Evolutionary conservation across 2,888 invertebrate species (phyloP), one percentile per base, ranked within the genome.

Genomic region (Drosophila acutilabella): DNA sequence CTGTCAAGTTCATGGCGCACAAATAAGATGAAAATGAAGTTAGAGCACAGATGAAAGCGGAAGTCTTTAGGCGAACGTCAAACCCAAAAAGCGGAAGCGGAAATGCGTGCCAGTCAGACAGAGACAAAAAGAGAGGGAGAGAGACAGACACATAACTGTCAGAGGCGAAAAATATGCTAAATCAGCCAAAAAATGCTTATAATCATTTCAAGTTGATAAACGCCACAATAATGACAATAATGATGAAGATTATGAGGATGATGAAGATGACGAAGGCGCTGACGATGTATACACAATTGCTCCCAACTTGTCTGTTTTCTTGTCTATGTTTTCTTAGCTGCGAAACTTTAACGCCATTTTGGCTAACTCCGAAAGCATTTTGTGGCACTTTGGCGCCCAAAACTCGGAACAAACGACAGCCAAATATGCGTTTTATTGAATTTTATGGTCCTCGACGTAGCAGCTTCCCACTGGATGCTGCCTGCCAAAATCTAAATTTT

Each of bases 371-470:
- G 61, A 56, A 71, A 74, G 44, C 50, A 50, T 86, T 88, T 85
- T 86, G 87, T 83, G 81, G 87, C 76, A 69, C 89, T 82, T 89
- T 88, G 89, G 89, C 87, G 88, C 78, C 73, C 88, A 86, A 80
- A 80, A 78, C 74, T 87, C 81, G 81, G 84, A 89, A 80, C 81
- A 83, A 89, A 81, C 86, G 81, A 78, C 76, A 76, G 75, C 80
- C 81, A 90, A 90, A 88, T 90, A 89, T 89, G 90, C 76, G 89
- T 89, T 88, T 89, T 89, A 90, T 88, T 90, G 88, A 88, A 90
- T 90, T 86, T 88, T 90, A 89, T 83, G 81, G 81, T 72, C 81
- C 74, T 62, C 62, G 71, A 54, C 74, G 65, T 77, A 68, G 5
- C 48, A 23, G 47, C 68, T 71, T 51, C 58, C 71, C 54, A 62